Percentiles rank a stretch among this genome's conserved stretches.
Conservation (phyloP, 1,140 invertebrate genomes). For the Drosophila asahinai region DNA sequence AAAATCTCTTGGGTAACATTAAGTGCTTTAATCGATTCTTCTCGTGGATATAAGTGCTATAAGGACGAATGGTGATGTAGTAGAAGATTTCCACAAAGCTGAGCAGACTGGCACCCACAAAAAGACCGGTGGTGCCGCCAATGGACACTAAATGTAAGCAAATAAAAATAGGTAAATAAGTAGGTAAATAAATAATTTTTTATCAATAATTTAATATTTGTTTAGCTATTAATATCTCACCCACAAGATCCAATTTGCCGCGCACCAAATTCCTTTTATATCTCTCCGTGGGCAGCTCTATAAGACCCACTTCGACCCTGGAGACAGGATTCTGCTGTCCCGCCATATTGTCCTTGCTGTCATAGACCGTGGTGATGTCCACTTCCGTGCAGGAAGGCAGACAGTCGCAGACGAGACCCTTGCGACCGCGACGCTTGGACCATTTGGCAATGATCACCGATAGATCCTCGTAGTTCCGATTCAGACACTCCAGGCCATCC, state of each 20-base stretch:
- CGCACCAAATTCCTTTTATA: constrained; percentile 88
- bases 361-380: constrained; percentile 87
- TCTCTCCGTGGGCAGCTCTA: constrained; percentile 87
- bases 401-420: constrained; percentile 87
- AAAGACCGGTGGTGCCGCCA: constrained; percentile 88
- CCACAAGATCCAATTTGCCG: constrained; percentile 88
- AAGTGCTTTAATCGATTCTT: constrained; percentile 48
- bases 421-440: constrained; percentile 71
- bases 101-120: constrained; percentile 88
- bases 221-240: constrained; percentile 76
- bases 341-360: constrained; percentile 85
- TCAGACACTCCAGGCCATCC: constrained; percentile 87
- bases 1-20: constrained; percentile 10
- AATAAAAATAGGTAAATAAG: too few species aligned
- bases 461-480: constrained; percentile 87
- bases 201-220: too few species aligned
- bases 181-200: neutral
- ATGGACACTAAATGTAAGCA: constrained; percentile 86
- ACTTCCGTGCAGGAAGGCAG: constrained; percentile 88
- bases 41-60: constrained; percentile 69
- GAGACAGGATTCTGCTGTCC: constrained; percentile 80
- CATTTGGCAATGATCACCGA: constrained; percentile 87
- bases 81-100: constrained; percentile 88
- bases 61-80: constrained; percentile 86
- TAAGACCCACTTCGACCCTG: constrained; percentile 86